These are phyloP conservation scores for Myocastor coypus DNA, from an alignment of 2,113 vertebrate species.

Conservation along the genomic window DNA sequence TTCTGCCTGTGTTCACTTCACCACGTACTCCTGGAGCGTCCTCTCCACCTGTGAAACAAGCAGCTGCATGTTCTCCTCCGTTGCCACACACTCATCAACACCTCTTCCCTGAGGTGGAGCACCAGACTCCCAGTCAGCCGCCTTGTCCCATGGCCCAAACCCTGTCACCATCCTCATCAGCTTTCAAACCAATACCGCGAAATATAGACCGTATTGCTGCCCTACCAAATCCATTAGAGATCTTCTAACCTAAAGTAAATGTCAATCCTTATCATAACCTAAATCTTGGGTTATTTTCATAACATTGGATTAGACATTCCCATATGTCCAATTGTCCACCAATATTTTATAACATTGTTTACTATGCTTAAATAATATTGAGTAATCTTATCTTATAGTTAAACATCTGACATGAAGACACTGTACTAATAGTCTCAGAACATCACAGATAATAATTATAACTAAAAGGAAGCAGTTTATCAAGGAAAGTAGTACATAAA, in stretches of 20 bases:
- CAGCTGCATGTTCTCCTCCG: background rate
- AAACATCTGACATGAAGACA: background rate
- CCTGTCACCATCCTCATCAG: background rate
- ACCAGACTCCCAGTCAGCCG: background rate
- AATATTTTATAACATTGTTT: background rate
- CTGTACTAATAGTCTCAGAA: background rate
- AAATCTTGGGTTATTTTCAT: background rate
- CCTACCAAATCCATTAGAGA: background rate
- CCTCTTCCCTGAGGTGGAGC: background rate
- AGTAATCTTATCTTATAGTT: background rate
- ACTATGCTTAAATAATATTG: constrained; percentile 2
- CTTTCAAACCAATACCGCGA: background rate
- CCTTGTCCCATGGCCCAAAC: background rate
- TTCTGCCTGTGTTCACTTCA: background rate
- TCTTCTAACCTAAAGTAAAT: background rate
- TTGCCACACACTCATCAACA: background rate
- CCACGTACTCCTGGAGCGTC: background rate
- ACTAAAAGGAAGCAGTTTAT: background rate
- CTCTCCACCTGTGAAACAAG: background rate
- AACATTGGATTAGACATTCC: background rate
- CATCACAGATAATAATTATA: background rate
- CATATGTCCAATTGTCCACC: background rate
- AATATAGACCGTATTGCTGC: background rate
- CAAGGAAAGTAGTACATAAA: background rate
- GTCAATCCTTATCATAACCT: background rate